Conservation (phyloP, 2,113 vertebrate species). For the Corynorhinus townsendii region DNA sequence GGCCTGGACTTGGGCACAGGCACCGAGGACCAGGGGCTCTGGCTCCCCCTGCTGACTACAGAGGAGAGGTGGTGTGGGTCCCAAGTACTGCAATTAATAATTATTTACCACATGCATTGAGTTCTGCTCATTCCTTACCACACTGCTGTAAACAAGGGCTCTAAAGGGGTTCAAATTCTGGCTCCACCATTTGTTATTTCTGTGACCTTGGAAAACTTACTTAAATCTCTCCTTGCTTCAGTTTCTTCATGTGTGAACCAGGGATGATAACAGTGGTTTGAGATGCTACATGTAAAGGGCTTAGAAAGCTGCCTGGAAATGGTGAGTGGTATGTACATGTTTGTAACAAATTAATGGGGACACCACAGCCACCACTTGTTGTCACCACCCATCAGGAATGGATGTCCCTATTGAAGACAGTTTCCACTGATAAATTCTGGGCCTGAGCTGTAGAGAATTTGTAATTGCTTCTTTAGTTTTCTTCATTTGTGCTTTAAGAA, state of each 20-base stretch:
- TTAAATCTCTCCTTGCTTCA: neutral
- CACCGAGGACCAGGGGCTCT: neutral
- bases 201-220: neutral
- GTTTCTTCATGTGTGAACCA: neutral
- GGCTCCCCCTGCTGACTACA: constrained; percentile 39
- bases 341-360: neutral
- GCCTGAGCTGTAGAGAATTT: too few relatives aligned
- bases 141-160: neutral
- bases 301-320: neutral
- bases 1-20: neutral
- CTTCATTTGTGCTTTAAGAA: neutral
- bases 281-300: neutral
- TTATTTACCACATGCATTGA: fast-evolving
- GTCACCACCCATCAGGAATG: neutral
- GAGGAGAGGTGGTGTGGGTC: neutral
- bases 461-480: neutral
- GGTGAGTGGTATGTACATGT: fast-evolving
- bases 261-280: neutral
- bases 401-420: neutral
- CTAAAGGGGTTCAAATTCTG: neutral
- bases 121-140: too few relatives aligned
- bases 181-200: neutral
- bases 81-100: fast-evolving
- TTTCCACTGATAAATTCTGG: fast-evolving
- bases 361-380: neutral